These are phyloP conservation scores for Sebastiscus tertius DNA, from an alignment of 2,797 vertebrate species.

Conservation along the genomic window DNA sequence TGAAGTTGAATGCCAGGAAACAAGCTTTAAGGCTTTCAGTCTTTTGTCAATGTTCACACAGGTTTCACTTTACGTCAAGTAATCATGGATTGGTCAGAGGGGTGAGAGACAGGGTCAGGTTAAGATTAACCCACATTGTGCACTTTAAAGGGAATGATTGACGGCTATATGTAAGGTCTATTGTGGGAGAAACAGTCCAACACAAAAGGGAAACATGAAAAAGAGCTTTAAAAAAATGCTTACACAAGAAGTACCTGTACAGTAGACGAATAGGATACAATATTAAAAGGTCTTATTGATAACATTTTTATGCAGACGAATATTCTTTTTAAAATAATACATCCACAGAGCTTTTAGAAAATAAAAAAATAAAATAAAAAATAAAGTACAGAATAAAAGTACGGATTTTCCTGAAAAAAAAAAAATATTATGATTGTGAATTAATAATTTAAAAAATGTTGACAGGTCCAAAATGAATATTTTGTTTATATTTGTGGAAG, in stretches of 20 bases:
- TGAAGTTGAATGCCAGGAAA: conserved; percentile 57
- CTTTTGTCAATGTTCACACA: conserved; percentile 56
- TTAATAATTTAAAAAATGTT: too few species aligned
- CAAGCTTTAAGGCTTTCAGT: conserved; percentile 28
- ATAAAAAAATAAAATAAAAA: neutral
- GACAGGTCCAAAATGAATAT: too few species aligned
- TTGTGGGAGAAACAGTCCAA: neutral
- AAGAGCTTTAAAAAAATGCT: neutral
- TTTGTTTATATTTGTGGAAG: too few species aligned
- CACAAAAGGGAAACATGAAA: conserved; percentile 18
- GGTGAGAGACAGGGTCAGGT: conserved; percentile 39
- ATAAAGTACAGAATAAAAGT: too few species aligned
- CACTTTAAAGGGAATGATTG: conserved; percentile 37
- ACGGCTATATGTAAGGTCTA: conserved; percentile 1
- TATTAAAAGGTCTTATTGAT: too few species aligned
- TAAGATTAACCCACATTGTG: conserved; percentile 50
- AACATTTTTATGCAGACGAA: too few species aligned
- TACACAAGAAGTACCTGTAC: neutral
- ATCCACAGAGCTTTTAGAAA: too few species aligned
- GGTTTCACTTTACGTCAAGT: conserved; percentile 47
- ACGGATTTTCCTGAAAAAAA: too few species aligned
- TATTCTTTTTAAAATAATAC: too few species aligned
- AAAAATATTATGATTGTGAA: too few species aligned
- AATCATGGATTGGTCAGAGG: conserved; percentile 32
- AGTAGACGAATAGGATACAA: neutral